These are phyloP conservation scores for Mactromeris polynyma DNA, from an alignment of 2,888 invertebrate genomes.

Conservation along the genomic window DNA sequence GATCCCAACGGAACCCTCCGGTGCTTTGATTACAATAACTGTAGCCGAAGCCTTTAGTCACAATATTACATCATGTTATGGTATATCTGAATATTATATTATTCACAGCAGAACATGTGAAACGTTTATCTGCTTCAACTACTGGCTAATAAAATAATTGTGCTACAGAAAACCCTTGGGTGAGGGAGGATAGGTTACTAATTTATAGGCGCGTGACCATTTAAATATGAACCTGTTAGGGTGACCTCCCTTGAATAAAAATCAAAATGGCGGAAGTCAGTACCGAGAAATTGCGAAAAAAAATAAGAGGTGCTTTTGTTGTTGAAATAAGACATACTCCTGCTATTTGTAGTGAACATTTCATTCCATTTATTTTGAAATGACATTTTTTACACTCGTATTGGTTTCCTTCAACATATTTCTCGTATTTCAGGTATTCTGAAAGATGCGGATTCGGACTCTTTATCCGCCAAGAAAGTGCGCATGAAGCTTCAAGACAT, in stretches of 20 bases:
- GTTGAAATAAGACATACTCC: background rate
- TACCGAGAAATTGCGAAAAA: constrained; percentile 49
- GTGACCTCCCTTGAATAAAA: constrained; percentile 14
- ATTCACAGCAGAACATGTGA: too few species aligned
- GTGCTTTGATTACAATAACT: too few species aligned
- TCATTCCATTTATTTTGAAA: background rate
- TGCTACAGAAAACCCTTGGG: too few species aligned
- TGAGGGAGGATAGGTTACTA: too few species aligned
- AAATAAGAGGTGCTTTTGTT: constrained; percentile 59
- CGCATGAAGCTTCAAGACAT: constrained; percentile 94
- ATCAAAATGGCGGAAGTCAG: constrained; percentile 63
- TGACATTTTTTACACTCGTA: background rate
- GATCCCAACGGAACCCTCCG: too few species aligned
- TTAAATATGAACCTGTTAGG: background rate
- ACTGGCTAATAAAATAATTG: too few species aligned
- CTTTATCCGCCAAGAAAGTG: constrained; percentile 95
- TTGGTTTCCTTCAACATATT: background rate
- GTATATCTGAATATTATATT: too few species aligned
- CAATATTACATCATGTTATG: too few species aligned
- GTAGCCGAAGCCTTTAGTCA: too few species aligned
- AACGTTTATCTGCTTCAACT: too few species aligned
- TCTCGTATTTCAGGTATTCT: constrained; percentile 91
- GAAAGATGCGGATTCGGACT: constrained; percentile 94
- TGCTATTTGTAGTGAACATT: background rate
- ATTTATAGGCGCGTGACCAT: background rate